Evolutionary conservation across 1,140 invertebrate genomes (phyloP).

Genomic region (Lordiphosa mommai): DNA sequence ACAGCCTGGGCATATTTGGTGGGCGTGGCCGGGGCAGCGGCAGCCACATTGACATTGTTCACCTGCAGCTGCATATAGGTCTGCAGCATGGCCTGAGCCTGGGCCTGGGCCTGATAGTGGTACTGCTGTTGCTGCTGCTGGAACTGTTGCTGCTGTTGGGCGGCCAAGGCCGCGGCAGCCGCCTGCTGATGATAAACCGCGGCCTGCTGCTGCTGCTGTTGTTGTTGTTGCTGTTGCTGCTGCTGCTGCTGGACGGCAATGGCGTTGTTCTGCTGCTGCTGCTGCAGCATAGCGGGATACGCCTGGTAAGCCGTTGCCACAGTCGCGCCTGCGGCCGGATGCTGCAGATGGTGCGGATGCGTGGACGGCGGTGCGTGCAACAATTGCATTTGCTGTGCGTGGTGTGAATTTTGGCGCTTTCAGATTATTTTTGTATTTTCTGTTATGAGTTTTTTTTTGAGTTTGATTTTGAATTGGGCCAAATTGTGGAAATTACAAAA

Average conservation of each 20-base stretch:
- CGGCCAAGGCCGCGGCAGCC: conserved; percentile 34
- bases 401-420: conserved; percentile 58
- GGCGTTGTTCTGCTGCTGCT: conserved; percentile 36
- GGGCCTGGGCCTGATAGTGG: conserved; percentile 60
- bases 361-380: conserved; percentile 74
- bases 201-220: conserved; percentile 48
- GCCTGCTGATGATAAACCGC: conserved; percentile 49
- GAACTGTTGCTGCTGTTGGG: conserved; percentile 38
- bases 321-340: conserved; percentile 45
- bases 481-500: neutral
- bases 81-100: conserved; percentile 71
- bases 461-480: conserved; percentile 43
- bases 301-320: conserved; percentile 44
- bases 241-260: conserved; percentile 58
- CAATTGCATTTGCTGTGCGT: conserved; percentile 79
- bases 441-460: conserved; percentile 14
- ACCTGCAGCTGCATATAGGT: conserved; percentile 77
- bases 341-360: conserved; percentile 68
- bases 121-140: conserved; percentile 59
- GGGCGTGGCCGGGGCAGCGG: conserved; percentile 58
- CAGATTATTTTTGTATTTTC: conserved; percentile 49
- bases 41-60: conserved; percentile 55
- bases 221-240: conserved; percentile 38
- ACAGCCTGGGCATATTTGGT: conserved; percentile 52
- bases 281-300: conserved; percentile 31